phyloP scores from a whole-genome alignment of 1,140 invertebrate species.

The Mylabris phalerata region DNA sequence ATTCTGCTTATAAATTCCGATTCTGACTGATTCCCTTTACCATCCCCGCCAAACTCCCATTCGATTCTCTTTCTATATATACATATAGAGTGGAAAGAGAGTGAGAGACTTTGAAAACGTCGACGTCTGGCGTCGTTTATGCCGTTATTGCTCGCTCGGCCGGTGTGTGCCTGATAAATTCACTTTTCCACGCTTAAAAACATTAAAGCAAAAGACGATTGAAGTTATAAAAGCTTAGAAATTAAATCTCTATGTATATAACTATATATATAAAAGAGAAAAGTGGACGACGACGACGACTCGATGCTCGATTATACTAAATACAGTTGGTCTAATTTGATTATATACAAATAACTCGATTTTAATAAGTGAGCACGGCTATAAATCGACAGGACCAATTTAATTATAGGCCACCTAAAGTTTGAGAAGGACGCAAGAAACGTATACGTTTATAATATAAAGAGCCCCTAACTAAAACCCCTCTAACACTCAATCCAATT shows the following conservation, averaged over 20 bases:
- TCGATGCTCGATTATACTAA: slow-evolving; percentile 34
- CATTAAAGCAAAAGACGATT: slow-evolving; percentile 44
- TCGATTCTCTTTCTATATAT: neutral
- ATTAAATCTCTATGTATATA: slow-evolving; percentile 34
- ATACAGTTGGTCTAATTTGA: slow-evolving; percentile 43
- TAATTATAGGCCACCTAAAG: too few relatives aligned
- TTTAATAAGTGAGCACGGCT: slow-evolving; percentile 33
- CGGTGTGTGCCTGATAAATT: slow-evolving; percentile 44
- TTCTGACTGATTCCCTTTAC: slow-evolving; percentile 28
- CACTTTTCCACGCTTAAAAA: slow-evolving; percentile 44
- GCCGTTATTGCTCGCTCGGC: slow-evolving; percentile 36
- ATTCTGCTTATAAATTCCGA: slow-evolving; percentile 49
- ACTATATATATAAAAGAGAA: slow-evolving; percentile 25
- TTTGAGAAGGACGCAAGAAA: too few relatives aligned
- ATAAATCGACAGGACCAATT: too few relatives aligned
- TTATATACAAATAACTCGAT: slow-evolving; percentile 42
- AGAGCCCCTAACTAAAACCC: too few relatives aligned
- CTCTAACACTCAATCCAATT: too few relatives aligned
- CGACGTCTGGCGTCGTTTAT: slow-evolving; percentile 10
- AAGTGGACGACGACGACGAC: neutral
- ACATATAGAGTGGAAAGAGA: slow-evolving; percentile 1
- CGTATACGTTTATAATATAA: too few relatives aligned
- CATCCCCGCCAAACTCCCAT: neutral
- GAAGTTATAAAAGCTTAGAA: slow-evolving; percentile 45
- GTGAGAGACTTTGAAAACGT: slow-evolving; percentile 4